Evolutionary conservation across 1,140 invertebrate species (phyloP), one percentile per base, ranked within the genome.

Genomic region (Bombus huntii): DNA sequence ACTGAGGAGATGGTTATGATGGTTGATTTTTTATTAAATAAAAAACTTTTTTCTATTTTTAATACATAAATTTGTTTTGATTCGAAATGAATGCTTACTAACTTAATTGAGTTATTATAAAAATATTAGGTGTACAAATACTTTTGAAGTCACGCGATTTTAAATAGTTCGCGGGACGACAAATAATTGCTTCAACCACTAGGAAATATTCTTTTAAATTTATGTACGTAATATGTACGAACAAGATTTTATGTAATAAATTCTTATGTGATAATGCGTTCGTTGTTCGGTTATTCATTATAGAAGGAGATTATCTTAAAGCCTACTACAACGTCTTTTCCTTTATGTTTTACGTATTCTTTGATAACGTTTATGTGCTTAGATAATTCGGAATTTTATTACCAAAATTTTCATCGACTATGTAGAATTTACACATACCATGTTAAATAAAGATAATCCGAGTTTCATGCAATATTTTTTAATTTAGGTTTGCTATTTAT

Each of bases 131-230:
- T n/a, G 28, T n/a, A 62, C 59, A n/a, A 12, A 12, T 62, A n/a
- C 10, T 62, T 62, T 62, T 62, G 12, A 12, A 13, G 9, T 62
- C 59, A 5, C 4, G 15, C 28, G 57, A 65, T 80, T 25, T 39
- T 37, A 66, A 82, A 70, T 22, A 72, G 25, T 44, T 34, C 59
- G 71, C 71, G 84, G 59, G 44, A 28, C 22, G 57, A 81, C 22
- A 68, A 81, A 75, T 72, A 18, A 81, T 74, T 80, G n/a, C 18
- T 22, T 47, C 8, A 8, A 4, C 18, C 18, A 10, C n/a, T 22
- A 53, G 53, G 37, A 47, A 3, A 28, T 53, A 34, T 22, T 57
- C 42, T 6, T 42, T 44, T 44, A 18, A 70, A 70, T 78, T 59
- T 57, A n/a, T 10, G 6, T 77, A 57, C 5, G 3, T 18, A 78